Conservation (phyloP, 1,140 invertebrate genomes). For the Leptoteleia sp. region DNA sequence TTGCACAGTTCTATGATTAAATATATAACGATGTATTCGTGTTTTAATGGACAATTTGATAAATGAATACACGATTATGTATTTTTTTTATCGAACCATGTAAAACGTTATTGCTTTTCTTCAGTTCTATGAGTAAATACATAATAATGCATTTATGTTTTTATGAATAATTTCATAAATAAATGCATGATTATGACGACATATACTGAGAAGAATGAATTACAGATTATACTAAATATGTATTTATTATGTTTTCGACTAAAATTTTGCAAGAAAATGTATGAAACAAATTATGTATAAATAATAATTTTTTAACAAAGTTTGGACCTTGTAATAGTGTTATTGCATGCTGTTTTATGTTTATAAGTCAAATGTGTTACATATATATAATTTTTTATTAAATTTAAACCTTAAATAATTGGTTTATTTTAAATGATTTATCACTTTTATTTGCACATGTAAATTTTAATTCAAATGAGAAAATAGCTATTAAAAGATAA, state of each 20-base stretch:
- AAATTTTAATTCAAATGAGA: not conserved
- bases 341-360: not conserved
- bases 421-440: not conserved
- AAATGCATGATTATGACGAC: slow-evolving; percentile 9
- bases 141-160: too few relatives aligned
- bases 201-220: slow-evolving; percentile 8
- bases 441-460: not conserved
- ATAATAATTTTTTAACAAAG: slow-evolving; percentile 17
- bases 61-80: too few relatives aligned
- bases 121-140: too few relatives aligned
- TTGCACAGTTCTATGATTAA: not conserved
- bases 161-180: slow-evolving; percentile 17
- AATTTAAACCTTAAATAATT: not conserved
- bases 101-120: not conserved
- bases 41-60: too few relatives aligned
- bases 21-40: too few relatives aligned
- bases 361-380: too few relatives aligned
- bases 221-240: slow-evolving; percentile 33
- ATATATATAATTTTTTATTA: not conserved
- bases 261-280: slow-evolving; percentile 12
- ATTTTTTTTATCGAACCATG: slow-evolving; percentile 8
- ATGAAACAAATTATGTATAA: slow-evolving; percentile 20
- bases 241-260: slow-evolving; percentile 38
- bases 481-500: not conserved
- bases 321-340: not conserved